Base-by-base conservation (phyloP, 2,888 invertebrate genomes). In the Auanema sp. region DNA sequence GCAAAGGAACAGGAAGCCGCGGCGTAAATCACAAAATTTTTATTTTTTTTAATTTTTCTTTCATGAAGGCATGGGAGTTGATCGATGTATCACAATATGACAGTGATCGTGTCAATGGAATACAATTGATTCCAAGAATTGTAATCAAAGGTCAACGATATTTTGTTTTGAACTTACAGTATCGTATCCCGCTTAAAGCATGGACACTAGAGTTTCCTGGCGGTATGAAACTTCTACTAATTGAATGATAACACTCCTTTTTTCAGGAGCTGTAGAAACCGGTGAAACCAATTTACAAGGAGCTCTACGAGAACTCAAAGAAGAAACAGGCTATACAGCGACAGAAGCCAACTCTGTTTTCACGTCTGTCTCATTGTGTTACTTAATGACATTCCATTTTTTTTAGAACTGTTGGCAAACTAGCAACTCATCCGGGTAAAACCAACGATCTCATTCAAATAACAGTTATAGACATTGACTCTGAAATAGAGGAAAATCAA, bases 91-190 rank as follows among this genome's bases (percentile, higher is more conserved):
- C 16, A 5, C 47, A 47, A 10, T 47, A 47, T 21, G 47, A 47
- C 16, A 47, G 16, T 16, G 47, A 47, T 47, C 47, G 47, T 21
- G 47, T 47, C 16, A 47, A 47, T 21, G 47, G 47, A 5, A 21
- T 47, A 21, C 47, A 47, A 10, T 5, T 47, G 4, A 21, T 47
- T 16, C 16, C 47, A 18, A 47, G 47, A 47, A 18, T 18, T 10
- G 5, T 16, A 3, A 5, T 18, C 3, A 3, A 10, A 5, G 47
- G 47, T 3, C 16, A 18, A 6, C 3, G 16, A 21, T 47, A 47
- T 47, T 47, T 18, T 47, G 47, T 47, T 16, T 47, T 47, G 16
- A 47, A 47, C 47, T 21, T 18, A 47, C 47, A 47, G 47, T 47
- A 47, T 21, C 3, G 47, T 3, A 21, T 47, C 3, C 16, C 47